Percentiles rank a stretch among this genome's conserved stretches.
These are phyloP conservation scores for Zeus faber DNA, from an alignment of 2,113 vertebrate genomes.

Conservation along the genomic window DNA sequence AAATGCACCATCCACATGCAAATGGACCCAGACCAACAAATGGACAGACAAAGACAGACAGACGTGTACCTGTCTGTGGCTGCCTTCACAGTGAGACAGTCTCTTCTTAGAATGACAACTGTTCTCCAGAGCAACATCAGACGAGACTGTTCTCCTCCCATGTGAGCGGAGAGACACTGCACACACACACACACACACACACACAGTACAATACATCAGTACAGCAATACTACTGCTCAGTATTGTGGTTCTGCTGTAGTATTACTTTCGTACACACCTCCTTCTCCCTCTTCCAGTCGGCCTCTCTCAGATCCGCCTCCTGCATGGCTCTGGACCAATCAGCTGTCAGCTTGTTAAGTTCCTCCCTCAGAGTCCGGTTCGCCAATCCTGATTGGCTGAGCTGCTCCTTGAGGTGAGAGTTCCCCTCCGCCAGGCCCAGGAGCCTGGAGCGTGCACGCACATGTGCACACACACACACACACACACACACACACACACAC, in stretches of 20 bases:
- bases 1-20: too few relatives aligned
- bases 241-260: not conserved
- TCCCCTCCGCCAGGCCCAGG: slow-evolving; percentile 77
- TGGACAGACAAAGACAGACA: not conserved
- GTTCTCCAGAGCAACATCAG: slow-evolving; percentile 80
- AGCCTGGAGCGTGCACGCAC: slow-evolving; percentile 66
- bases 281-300: slow-evolving; percentile 79
- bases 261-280: slow-evolving; percentile 63
- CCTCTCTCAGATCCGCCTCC: slow-evolving; percentile 78
- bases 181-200: slow-evolving; percentile 30
- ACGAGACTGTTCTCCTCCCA: slow-evolving; percentile 70
- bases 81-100: slow-evolving; percentile 83
- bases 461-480: not conserved
- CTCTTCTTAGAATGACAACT: slow-evolving; percentile 78
- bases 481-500: slow-evolving; percentile 6
- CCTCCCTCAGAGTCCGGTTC: slow-evolving; percentile 78
- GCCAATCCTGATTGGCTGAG: slow-evolving; percentile 77
- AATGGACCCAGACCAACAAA: not conserved
- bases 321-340: slow-evolving; percentile 84
- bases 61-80: slow-evolving; percentile 82
- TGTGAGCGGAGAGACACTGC: slow-evolving; percentile 70
- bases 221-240: not conserved
- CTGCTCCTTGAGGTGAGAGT: slow-evolving; percentile 75
- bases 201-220: slow-evolving; percentile 9
- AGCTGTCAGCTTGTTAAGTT: slow-evolving; percentile 78